A percentile compares a stretch with the other conserved stretches of the same genome.
These are phyloP conservation scores for Microtus oregoni DNA, from an alignment of 2,113 vertebrate species.

Conservation along the genomic window DNA sequence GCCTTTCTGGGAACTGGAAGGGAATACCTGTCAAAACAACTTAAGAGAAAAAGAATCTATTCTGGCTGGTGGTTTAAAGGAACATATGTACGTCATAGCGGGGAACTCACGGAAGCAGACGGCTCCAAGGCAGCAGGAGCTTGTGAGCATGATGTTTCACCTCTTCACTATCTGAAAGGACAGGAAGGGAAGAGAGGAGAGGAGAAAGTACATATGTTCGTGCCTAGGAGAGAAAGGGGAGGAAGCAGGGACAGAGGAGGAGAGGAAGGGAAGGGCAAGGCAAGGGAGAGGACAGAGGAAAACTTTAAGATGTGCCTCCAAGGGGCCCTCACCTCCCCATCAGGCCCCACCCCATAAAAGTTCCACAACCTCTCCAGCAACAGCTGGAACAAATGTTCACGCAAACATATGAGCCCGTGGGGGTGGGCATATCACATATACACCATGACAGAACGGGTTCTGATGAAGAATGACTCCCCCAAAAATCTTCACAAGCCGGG, in stretches of 20 bases:
- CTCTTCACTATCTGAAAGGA: background rate
- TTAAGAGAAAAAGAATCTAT: no score
- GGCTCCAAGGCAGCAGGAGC: background rate
- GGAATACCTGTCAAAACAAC: background rate
- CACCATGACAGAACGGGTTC: background rate
- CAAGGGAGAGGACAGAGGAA: background rate
- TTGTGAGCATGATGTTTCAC: no score
- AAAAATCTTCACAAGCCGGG: background rate
- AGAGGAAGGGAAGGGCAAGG: background rate
- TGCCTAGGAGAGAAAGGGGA: background rate
- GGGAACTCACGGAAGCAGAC: background rate
- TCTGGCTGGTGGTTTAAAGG: background rate
- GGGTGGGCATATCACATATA: no score
- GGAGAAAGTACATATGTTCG: background rate
- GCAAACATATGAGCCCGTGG: background rate
- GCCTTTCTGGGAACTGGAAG: background rate
- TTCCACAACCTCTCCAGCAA: background rate
- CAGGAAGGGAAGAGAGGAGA: background rate
- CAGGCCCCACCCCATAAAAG: background rate
- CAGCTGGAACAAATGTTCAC: background rate
- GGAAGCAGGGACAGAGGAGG: no score
- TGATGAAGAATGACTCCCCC: background rate
- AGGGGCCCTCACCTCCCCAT: background rate
- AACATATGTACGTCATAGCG: no score
- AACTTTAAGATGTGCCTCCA: no score